Base-by-base conservation (phyloP, 2,113 vertebrate species). In the zebrafish (Danio rerio) region DNA sequence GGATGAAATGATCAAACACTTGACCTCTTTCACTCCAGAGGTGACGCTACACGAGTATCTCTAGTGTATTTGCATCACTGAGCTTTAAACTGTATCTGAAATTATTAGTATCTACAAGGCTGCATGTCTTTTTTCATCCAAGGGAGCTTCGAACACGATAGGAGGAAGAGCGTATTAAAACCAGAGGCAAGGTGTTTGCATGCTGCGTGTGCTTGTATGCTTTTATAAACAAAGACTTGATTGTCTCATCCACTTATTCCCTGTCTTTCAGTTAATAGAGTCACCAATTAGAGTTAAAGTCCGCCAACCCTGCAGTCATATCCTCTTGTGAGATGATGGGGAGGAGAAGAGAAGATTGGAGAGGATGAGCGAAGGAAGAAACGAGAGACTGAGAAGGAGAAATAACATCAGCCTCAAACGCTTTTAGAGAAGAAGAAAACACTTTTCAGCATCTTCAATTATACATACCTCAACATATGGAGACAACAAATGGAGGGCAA, bases 381-480 rank as follows among this genome's bases (percentile, higher is more conserved):
- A 12, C 5, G 21, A 69, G 62, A 55, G 50, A 56, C 20, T 68
- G 49, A 69, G 56, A 77, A 78, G 49, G 12, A 71, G 5, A 52
- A 16, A 43, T 16, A 55, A 63, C 45, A 61, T n/a, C 12, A 61
- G 62, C 47, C 50, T 52, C 47, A 40, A 20, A 12, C 8, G 5
- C 50, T 10, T 55, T 8, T 4, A 42, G 21, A 56, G n/a, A 56
- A 43, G n/a, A 55, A 65, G 18, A 73, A 18, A 50, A 73, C 12
- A n/a, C n/a, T 58, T 31, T 45, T 49, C 71, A 50, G 45, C 42
- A 77, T 83, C 62, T 69, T 76, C 50, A 75, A 68, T 82, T 82
- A 75, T 76, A 42, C 42, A 77, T 58, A 73, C 16, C n/a, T 73
- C 80, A 70, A 68, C 81, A 83, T 70, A 83, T 83, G 74, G 81